phyloP scores from a whole-genome alignment of 2,113 vertebrate species.

The Festucalex cinctus region DNA sequence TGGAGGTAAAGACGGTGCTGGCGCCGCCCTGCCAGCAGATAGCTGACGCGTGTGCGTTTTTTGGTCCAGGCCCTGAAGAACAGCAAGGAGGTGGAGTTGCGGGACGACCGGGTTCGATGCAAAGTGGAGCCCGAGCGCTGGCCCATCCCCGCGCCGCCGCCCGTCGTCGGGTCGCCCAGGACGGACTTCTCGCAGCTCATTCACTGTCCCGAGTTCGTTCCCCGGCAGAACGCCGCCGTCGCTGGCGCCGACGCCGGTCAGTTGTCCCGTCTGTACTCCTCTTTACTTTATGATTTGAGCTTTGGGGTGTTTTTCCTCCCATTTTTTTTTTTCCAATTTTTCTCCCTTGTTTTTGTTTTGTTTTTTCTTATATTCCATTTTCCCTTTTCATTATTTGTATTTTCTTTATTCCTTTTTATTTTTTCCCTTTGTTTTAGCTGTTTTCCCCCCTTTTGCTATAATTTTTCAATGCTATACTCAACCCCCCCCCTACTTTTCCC shows the following conservation, averaged over 20 bases:
- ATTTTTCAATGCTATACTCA: too few species aligned
- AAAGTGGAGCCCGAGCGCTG: slow-evolving; percentile 88
- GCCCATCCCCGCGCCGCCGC: slow-evolving; percentile 83
- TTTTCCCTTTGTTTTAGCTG: too few species aligned
- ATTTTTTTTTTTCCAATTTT: neutral
- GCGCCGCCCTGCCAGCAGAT: neutral
- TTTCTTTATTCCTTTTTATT: too few species aligned
- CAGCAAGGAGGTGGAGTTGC: slow-evolving; percentile 88
- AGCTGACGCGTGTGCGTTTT: too few species aligned
- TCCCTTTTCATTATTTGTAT: too few species aligned
- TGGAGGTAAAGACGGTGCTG: slow-evolving; percentile 76
- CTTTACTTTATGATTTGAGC: neutral
- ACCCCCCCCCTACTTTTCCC: too few species aligned
- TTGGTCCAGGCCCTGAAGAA: slow-evolving; percentile 82
- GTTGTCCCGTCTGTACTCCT: neutral
- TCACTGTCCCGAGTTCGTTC: slow-evolving; percentile 93
- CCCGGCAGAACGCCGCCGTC: slow-evolving; percentile 79
- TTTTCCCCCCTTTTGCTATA: too few species aligned
- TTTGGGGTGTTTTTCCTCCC: neutral
- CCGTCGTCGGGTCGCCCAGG: slow-evolving; percentile 71
- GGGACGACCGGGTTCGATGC: slow-evolving; percentile 85
- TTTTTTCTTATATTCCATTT: neutral
- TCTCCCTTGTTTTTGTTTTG: neutral
- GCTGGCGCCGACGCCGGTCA: slow-evolving; percentile 75
- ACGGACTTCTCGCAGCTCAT: slow-evolving; percentile 94